Evolutionary conservation across 2,888 invertebrate genomes (phyloP), one percentile per base, ranked within the genome.

Genomic region (Dendrolimus pini): DNA sequence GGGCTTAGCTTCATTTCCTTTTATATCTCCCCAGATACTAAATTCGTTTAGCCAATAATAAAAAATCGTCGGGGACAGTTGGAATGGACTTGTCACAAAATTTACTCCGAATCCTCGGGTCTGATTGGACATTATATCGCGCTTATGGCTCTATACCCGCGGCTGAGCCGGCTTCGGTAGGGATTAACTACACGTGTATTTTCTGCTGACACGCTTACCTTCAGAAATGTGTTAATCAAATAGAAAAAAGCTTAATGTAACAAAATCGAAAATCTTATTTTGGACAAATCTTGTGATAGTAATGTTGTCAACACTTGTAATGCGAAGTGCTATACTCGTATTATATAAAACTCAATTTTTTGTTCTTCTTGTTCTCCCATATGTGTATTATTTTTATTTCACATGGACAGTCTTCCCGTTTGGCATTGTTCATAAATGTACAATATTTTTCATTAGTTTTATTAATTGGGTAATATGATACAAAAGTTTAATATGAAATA

Each of bases 1-100:
- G 89, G 89, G 89, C 89, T 88, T 89, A 86, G 87, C 82, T 89
- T 89, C 89, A 89, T 89, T 89, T 89, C 86, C 89, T 89, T 89
- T 89, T 89, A 89, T 89, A 86, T 85, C 88, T 89, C 89, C 89
- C 89, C 76, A 83, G 89, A 86, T 85, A 88, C 87, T 89, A 88
- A 88, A 89, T 89, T 89, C 89, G 87, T 85, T 86, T 85, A 82
- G 78, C 82, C 87, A 86, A 87, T 87, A 88, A 87, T 89, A 88
- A 89, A 89, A 86, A 89, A 88, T 84, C 80, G 83, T 78, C 77
- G 75, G 79, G 81, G 82, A 82, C 86, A 83, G 76, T 78, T 74
- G 76, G 70, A 80, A 84, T 82, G 84, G 86, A 85, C 83, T 85
- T 70, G 75, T 78, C 78, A 78, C 81, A 75, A 83, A 85, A 85